Evolutionary conservation across 2,888 invertebrate species (phyloP).

Genomic region (Pandemis corylana): DNA sequence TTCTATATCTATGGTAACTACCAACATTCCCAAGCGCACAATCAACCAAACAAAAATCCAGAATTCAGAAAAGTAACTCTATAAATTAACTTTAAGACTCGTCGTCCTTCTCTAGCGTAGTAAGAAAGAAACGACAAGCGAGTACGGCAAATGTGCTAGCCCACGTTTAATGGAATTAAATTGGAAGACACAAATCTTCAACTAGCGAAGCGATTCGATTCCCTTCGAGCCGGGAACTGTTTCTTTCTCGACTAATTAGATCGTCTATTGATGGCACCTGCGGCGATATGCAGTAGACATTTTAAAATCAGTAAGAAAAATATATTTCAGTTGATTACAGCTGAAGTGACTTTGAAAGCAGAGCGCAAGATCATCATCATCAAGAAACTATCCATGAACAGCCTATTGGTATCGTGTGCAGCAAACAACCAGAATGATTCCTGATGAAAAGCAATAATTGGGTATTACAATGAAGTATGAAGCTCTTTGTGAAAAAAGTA

Average conservation of each 20-base stretch:
- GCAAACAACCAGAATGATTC: too few relatives aligned
- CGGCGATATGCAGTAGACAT: conserved; percentile 57
- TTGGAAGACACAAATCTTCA: conserved; percentile 53
- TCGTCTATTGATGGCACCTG: conserved; percentile 74
- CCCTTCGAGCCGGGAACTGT: conserved; percentile 62
- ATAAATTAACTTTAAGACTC: not conserved
- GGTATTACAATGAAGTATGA: too few relatives aligned
- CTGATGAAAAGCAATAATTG: too few relatives aligned
- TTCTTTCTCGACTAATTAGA: conserved; percentile 75
- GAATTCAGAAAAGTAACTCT: conserved; percentile 9
- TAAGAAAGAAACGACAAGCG: not conserved
- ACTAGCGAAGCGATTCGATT: conserved; percentile 59
- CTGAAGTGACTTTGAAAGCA: too few relatives aligned
- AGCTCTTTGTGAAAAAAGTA: too few relatives aligned
- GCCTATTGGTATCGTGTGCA: too few relatives aligned
- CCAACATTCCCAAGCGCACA: not conserved
- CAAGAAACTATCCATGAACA: too few relatives aligned
- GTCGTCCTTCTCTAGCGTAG: not conserved
- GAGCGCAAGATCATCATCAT: too few relatives aligned
- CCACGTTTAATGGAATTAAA: conserved; percentile 34
- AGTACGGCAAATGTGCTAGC: not conserved
- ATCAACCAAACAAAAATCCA: not conserved
- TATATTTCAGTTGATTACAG: too few relatives aligned
- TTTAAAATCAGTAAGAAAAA: conserved; percentile 11
- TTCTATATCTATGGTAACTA: too few relatives aligned